Conservation (phyloP, 2,113 vertebrate species). For the Platysternon megacephalum region DNA sequence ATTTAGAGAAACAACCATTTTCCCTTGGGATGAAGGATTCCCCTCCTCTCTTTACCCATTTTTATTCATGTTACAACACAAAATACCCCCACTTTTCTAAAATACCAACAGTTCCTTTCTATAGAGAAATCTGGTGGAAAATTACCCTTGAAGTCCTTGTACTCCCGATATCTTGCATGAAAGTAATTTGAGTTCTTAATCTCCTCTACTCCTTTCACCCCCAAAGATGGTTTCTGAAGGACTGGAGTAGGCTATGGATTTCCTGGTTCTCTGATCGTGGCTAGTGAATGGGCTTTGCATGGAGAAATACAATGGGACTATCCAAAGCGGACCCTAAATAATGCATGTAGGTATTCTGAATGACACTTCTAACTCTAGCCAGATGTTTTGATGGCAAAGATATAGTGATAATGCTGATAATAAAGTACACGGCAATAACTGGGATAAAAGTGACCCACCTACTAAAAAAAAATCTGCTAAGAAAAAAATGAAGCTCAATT, state of each 20-base stretch:
- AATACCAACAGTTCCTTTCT: background rate
- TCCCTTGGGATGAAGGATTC: background rate
- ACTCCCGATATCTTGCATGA: background rate
- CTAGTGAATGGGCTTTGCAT: background rate
- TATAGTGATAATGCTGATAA: conserved; percentile 37
- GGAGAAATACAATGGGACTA: background rate
- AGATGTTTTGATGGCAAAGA: conserved; percentile 43
- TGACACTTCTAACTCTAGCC: conserved; percentile 42
- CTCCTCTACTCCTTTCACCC: background rate
- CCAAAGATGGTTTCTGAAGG: background rate
- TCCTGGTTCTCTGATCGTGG: conserved; percentile 9
- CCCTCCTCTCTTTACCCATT: background rate
- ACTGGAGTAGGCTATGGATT: background rate
- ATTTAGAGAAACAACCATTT: background rate
- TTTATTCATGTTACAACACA: rapidly evolving
- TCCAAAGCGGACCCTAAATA: conserved; percentile 26
- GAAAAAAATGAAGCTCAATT: conserved; percentile 61
- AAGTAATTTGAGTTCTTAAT: rapidly evolving
- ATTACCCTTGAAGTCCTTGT: background rate
- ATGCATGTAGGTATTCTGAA: conserved; percentile 17
- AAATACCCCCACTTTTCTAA: background rate
- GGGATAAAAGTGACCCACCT: conserved; percentile 66
- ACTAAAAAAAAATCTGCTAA: conserved; percentile 32
- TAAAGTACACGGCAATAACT: conserved; percentile 58
- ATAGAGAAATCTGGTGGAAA: background rate